These are phyloP conservation scores for Coelopa pilipes DNA, from an alignment of 2,888 invertebrate species.

Conservation along the genomic window DNA sequence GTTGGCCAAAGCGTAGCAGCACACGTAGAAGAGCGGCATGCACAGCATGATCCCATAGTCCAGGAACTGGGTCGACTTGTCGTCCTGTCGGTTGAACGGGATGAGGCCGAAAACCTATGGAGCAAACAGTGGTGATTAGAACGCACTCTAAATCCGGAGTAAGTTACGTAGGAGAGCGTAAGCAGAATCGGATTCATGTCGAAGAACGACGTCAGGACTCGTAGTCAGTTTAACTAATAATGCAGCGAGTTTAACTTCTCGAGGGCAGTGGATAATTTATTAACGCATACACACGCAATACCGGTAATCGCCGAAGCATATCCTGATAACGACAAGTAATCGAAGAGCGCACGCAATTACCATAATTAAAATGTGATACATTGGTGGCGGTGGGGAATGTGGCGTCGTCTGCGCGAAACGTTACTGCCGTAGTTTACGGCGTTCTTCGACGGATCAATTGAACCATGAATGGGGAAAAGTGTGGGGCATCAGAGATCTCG, in stretches of 20 bases:
- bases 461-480: too few species aligned
- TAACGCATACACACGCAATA: background rate
- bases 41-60: slow-evolving; percentile 59
- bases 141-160: background rate
- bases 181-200: slow-evolving; percentile 25
- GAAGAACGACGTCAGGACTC: background rate
- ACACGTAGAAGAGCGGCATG: slow-evolving; percentile 55
- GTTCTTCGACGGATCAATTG: too few species aligned
- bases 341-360: slow-evolving; percentile 15
- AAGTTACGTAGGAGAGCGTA: slow-evolving; percentile 24
- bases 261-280: background rate
- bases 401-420: too few species aligned
- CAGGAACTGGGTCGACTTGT: slow-evolving; percentile 44
- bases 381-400: background rate
- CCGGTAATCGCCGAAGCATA: slow-evolving; percentile 4
- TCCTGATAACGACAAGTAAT: slow-evolving; percentile 3
- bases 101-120: slow-evolving; percentile 57
- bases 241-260: background rate
- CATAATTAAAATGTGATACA: slow-evolving; percentile 13
- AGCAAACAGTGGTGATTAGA: background rate
- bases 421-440: too few species aligned
- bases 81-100: slow-evolving; percentile 56
- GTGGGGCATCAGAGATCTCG: too few species aligned
- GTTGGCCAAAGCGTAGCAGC: slow-evolving; percentile 52
- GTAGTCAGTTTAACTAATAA: background rate